Evolutionary conservation across 2,797 vertebrate genomes (phyloP), one percentile per base, ranked within the genome.

Genomic region (Meriones psammophilus): DNA sequence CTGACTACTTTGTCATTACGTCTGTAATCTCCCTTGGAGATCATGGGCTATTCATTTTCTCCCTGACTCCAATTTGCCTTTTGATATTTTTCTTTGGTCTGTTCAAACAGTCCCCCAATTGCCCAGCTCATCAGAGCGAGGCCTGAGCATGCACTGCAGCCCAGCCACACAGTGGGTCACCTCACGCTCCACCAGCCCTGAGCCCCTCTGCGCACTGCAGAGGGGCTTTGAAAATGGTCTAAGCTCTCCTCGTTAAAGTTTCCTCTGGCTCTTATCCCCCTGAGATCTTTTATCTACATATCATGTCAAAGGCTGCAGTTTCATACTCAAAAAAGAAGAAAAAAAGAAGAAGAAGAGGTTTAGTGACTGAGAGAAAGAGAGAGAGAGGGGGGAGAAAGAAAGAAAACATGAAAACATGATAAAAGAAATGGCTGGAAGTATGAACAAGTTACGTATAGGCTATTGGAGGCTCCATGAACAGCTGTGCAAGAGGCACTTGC

Each of bases 1-100:
- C 95, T 78, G 89, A 79, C 94, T 97, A 73, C 97, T 88, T 98
- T 97, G 96, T 95, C 94, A 94, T 98, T 98, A 96, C 79, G 79
- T 81, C 88, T 81, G 93, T 98, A 98, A 98, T 98, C 98, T 98
- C 97, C 96, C 96, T 97, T 94, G 97, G 97, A 98, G 97, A 98
- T 98, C 98, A 98, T 58, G 90, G 78, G 93, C 96, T 97, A 97
- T 97, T 98, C 94, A 89, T 98, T 98, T 97, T 96, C 97, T 96
- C 95, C 96, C 97, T 62, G 94, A 22, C 98, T 98, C 94, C 95
- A 98, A 95, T 97, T 97, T 88, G 20, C 87, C 89, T 98, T 98
- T 98, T 98, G 94, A 98, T 98, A 97, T 96, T 97, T 97, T 94
- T 88, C 92, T 98, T 98, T 97, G 81, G 95, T 97, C 96, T 97